Conservation (phyloP, 2,797 vertebrate species). For the Periparus ater region DNA sequence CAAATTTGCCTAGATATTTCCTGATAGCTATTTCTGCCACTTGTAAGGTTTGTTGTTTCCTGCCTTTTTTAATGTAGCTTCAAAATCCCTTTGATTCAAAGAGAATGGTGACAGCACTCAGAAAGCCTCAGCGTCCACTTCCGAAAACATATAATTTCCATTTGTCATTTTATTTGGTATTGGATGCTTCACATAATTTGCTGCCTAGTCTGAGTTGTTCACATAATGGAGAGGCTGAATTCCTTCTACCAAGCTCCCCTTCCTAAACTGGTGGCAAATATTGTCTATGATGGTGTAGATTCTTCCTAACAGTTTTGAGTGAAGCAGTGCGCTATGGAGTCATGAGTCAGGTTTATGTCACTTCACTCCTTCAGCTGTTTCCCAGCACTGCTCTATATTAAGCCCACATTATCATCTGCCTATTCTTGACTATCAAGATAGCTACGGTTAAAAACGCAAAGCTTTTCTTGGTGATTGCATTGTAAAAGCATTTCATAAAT, state of each 20-base stretch:
- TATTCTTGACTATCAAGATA: conserved; percentile 30
- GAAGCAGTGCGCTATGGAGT: neutral
- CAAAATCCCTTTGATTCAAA: neutral
- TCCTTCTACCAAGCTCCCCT: neutral
- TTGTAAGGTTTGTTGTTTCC: neutral
- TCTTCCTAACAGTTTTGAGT: neutral
- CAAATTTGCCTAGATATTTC: neutral
- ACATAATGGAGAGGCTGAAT: neutral
- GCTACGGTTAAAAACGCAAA: conserved; percentile 12
- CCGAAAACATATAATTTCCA: neutral
- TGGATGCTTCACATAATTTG: neutral
- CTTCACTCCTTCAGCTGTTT: conserved; percentile 35
- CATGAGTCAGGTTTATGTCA: conserved; percentile 47
- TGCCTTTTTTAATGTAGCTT: neutral
- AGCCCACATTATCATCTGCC: conserved; percentile 5
- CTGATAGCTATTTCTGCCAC: neutral
- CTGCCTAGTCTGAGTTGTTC: neutral
- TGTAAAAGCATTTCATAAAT: conserved; percentile 18
- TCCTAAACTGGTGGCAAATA: neutral
- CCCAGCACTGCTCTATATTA: conserved; percentile 38
- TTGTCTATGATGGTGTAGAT: neutral
- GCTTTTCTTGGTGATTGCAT: neutral
- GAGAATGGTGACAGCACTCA: neutral
- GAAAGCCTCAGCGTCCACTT: neutral
- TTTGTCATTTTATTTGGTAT: neutral